A percentile compares a stretch with the other conserved stretches of the same genome.
Evolutionary conservation across 2,888 invertebrate genomes (phyloP).

Genomic region (Apotomis capreana): DNA sequence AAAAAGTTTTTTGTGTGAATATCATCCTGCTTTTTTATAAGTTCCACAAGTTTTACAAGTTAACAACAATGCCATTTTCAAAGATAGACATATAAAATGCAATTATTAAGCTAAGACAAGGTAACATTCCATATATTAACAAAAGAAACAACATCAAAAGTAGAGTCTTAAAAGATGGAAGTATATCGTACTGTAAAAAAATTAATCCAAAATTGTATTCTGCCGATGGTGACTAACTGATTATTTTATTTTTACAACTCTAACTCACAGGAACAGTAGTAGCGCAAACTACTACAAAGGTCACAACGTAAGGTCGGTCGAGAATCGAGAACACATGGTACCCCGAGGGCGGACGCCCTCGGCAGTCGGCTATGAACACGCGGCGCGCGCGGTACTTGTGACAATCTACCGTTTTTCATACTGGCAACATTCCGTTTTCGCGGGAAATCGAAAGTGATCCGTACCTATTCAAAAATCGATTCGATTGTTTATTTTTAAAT

Average conservation of each 20-base stretch:
- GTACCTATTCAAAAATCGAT: conserved; percentile 2
- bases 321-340: conserved; percentile 58
- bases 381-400: conserved; percentile 54
- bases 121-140: too few relatives aligned
- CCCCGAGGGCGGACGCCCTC: conserved; percentile 78
- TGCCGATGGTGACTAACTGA: not conserved
- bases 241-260: not conserved
- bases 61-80: too few relatives aligned
- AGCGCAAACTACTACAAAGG: conserved; percentile 41
- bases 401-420: conserved; percentile 22
- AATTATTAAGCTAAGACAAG: too few relatives aligned
- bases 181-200: too few relatives aligned
- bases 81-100: too few relatives aligned
- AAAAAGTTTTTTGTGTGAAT: too few relatives aligned
- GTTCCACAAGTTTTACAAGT: too few relatives aligned
- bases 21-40: too few relatives aligned
- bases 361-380: conserved; percentile 73
- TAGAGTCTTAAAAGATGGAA: not conserved
- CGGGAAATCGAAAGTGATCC: conserved; percentile 37
- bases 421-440: conserved; percentile 36
- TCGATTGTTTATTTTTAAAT: not conserved
- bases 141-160: too few relatives aligned
- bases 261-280: conserved; percentile 22
- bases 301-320: conserved; percentile 48
- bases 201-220: too few relatives aligned